Evolutionary conservation across 2,797 vertebrate genomes (phyloP), one percentile per base, ranked within the genome.

Genomic region (Bradypus variegatus): DNA sequence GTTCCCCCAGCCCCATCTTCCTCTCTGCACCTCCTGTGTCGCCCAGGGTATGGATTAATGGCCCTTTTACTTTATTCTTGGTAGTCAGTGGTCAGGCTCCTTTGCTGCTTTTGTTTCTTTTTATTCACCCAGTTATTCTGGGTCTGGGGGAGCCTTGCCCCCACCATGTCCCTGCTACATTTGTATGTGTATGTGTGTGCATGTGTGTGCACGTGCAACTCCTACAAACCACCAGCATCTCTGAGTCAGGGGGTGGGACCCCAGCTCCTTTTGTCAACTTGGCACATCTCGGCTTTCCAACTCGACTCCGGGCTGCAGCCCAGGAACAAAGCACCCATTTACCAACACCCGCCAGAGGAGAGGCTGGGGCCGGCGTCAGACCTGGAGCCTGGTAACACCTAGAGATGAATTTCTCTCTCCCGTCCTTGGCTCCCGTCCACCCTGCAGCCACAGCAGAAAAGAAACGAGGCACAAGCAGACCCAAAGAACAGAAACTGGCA

Each of bases 381-480:
- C 3, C 77, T 94, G 81, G 72, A 41, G 95, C 89, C 89, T 60
- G 36, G 0, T 38, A 87, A 70, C 86, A 92, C 76, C 80, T 81
- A 78, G 89, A 85, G 41, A 25, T 31, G 13, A 72, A 72, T 45
- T 72, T 88, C 84, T 41, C 81, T 73, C 45, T 45, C 77, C 73
- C 27, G 33, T 38, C 27, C 77, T 89, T 15, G 31, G 89, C 55
- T 41, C 62, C 67, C 9, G 23, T 79, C 91, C 23, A 8, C 58
- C 16, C 55, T 72, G 38, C 50, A 65, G 64, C 81, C 33, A 21
- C 38, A 8, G 60, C 29, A 58, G 60, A 64, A 16, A n/a, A 69
- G 92, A 80, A 60, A 21, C 33, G 9, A 8, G 80, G 73, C 62
- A 31, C 41, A 75, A 67, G 55, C 18, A 60, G 23, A 60, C 80